phyloP scores from a whole-genome alignment of 2,888 invertebrate genomes.

The Aporophyla lueneburgensis region DNA sequence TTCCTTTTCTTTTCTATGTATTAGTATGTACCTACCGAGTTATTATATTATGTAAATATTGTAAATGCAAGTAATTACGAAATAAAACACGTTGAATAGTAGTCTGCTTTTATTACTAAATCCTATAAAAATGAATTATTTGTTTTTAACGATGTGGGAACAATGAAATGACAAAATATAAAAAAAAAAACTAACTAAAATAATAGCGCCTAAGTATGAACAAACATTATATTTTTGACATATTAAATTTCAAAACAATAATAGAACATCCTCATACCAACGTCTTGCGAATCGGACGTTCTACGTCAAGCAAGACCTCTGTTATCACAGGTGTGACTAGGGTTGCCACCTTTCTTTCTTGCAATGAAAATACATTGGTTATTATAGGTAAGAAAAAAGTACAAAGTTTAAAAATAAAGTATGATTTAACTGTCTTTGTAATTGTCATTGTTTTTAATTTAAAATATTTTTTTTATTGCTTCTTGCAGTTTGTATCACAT shows the following conservation, averaged over 20 bases:
- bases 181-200: background rate
- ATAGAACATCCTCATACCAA: background rate
- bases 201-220: background rate
- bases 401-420: too few species aligned
- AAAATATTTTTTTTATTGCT: too few species aligned
- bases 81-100: constrained; percentile 1
- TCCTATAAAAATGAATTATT: background rate
- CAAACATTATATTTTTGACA: background rate
- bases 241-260: background rate
- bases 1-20: background rate
- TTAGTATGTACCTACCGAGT: background rate
- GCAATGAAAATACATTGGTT: too few species aligned
- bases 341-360: too few species aligned
- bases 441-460: too few species aligned
- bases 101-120: background rate
- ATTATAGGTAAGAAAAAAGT: too few species aligned
- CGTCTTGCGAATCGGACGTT: background rate
- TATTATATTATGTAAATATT: background rate
- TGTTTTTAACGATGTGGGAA: background rate
- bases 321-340: background rate
- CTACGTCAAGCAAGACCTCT: background rate
- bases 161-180: background rate
- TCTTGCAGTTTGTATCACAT: too few species aligned
- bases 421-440: too few species aligned
- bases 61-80: constrained; percentile 2